phyloP scores from a whole-genome alignment of 2,888 invertebrate species.

The Polyploca ridens region DNA sequence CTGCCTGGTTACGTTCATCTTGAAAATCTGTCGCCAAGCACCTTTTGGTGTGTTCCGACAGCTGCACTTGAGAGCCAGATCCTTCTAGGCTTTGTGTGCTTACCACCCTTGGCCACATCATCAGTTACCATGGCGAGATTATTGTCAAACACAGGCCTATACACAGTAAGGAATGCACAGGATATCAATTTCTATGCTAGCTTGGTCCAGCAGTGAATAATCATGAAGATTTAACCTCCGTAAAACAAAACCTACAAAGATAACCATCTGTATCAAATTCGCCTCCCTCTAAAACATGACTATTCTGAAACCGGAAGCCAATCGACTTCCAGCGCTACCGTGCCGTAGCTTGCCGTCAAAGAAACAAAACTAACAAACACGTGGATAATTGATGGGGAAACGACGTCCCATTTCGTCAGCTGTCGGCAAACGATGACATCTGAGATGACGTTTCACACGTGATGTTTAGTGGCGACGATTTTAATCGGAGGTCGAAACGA shows the following conservation, averaged over 20 bases:
- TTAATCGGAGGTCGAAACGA: constrained; percentile 17
- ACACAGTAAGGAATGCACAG: too few species aligned
- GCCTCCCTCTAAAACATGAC: constrained; percentile 23
- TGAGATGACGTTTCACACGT: constrained; percentile 48
- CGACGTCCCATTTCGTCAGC: constrained; percentile 60
- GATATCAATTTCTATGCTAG: too few species aligned
- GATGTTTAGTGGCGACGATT: constrained; percentile 31
- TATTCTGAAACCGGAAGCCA: constrained; percentile 53
- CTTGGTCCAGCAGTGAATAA: too few species aligned
- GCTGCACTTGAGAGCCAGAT: too few species aligned
- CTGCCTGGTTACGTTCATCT: too few species aligned
- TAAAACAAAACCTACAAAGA: not conserved
- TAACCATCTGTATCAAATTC: not conserved
- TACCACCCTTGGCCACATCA: too few species aligned
- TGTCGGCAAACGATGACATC: constrained; percentile 55
- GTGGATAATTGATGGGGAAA: constrained; percentile 59
- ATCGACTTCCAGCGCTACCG: constrained; percentile 31
- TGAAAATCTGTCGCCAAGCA: too few species aligned
- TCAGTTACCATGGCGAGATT: too few species aligned
- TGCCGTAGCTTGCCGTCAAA: constrained; percentile 25
- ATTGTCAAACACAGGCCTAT: too few species aligned
- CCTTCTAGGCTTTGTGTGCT: too few species aligned
- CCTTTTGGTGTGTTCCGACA: too few species aligned
- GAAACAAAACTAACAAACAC: constrained; percentile 39
- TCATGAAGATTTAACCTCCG: too few species aligned